A percentile compares a stretch with the other conserved stretches of the same genome.
Conservation (phyloP, 1,140 invertebrate genomes). For the Acarapis woodi region DNA sequence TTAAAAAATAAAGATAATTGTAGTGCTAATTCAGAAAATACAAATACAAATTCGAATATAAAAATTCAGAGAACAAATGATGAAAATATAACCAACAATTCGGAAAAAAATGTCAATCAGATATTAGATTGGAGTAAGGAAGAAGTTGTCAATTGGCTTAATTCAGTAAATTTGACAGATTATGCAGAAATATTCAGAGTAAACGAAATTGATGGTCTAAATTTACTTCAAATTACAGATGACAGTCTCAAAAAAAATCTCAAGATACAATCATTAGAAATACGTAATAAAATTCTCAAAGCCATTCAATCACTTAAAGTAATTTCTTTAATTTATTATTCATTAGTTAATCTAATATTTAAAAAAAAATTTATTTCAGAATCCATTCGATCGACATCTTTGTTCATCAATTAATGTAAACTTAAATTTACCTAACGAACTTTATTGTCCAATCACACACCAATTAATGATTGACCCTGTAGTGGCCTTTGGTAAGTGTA, state of each 20-base stretch:
- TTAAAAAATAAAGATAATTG: no score
- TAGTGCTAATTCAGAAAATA: no score
- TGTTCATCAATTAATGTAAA: no score
- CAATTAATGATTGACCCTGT: slow-evolving; percentile 48
- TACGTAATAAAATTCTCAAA: neutral
- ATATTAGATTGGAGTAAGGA: slow-evolving; percentile 24
- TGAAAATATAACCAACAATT: slow-evolving; percentile 9
- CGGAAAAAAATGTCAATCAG: slow-evolving; percentile 17
- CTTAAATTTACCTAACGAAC: slow-evolving; percentile 26
- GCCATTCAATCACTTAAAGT: no score
- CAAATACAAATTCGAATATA: no score
- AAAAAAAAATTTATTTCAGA: no score
- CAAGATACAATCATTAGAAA: slow-evolving; percentile 18
- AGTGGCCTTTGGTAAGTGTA: slow-evolving; percentile 27
- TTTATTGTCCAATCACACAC: slow-evolving; percentile 48
- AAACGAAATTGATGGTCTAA: slow-evolving; percentile 26
- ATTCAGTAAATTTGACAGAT: slow-evolving; percentile 24
- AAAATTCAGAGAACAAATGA: slow-evolving; percentile 15
- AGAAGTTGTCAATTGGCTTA: slow-evolving; percentile 30
- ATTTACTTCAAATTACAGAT: slow-evolving; percentile 25
- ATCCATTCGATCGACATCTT: slow-evolving; percentile 15
- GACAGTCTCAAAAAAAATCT: slow-evolving; percentile 23
- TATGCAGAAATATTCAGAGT: slow-evolving; percentile 21
- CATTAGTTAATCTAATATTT: no score
- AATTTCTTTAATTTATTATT: no score